phyloP scores from a whole-genome alignment of 2,888 invertebrate species.

The Nephrotoma appendiculata region DNA sequence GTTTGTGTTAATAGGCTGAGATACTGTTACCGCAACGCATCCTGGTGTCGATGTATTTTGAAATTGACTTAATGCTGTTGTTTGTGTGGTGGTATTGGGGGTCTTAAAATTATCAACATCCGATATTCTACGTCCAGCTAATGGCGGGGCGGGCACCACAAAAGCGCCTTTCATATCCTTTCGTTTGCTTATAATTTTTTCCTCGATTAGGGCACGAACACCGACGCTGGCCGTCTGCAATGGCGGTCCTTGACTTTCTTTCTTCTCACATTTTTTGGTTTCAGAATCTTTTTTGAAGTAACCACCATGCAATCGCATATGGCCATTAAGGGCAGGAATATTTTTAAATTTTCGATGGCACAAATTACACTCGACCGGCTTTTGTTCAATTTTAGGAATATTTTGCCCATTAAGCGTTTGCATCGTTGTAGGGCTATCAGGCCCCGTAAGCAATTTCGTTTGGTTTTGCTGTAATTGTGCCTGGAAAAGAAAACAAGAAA shows the following conservation, averaged over 20 bases:
- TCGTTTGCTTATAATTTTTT: conserved; percentile 82
- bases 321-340: conserved; percentile 93
- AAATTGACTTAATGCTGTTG: not conserved
- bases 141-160: conserved; percentile 32
- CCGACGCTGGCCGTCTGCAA: conserved; percentile 86
- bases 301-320: conserved; percentile 95
- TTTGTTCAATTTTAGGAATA: conserved; percentile 43
- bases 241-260: conserved; percentile 67
- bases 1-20: conserved; percentile 31
- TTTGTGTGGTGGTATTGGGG: conserved; percentile 19
- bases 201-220: conserved; percentile 79
- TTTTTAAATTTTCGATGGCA: conserved; percentile 95
- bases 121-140: conserved; percentile 25
- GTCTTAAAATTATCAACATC: conserved; percentile 30
- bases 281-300: conserved; percentile 92
- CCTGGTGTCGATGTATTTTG: conserved; percentile 20
- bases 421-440: conserved; percentile 7
- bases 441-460: conserved; percentile 12
- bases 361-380: conserved; percentile 87
- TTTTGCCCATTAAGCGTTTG: conserved; percentile 15
- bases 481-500: conserved; percentile 11
- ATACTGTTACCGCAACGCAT: conserved; percentile 18
- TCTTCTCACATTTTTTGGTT: conserved; percentile 72
- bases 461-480: conserved; percentile 20
- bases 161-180: conserved; percentile 34